phyloP scores from a whole-genome alignment of 2,888 invertebrate species.

The Pseudococcus viburni region DNA sequence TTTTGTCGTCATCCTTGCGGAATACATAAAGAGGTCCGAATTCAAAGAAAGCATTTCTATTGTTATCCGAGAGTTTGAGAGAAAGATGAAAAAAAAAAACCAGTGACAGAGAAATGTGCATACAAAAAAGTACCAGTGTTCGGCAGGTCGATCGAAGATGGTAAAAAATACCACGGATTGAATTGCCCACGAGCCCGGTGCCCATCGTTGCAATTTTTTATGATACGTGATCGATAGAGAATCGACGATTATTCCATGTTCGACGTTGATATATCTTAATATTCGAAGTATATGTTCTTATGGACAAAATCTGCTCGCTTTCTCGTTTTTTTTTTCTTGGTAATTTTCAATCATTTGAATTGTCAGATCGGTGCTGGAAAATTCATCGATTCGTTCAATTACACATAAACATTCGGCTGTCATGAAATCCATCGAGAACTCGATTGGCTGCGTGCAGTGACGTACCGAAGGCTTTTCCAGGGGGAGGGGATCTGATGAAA shows the following conservation, averaged over 20 bases:
- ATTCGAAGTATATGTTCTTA: neutral
- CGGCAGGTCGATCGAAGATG: neutral
- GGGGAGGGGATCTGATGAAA: too few relatives aligned
- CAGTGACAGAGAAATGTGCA: neutral
- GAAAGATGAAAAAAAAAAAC: neutral
- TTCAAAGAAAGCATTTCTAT: slow-evolving; percentile 51
- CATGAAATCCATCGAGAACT: too few relatives aligned
- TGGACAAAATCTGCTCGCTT: neutral
- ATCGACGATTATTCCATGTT: neutral
- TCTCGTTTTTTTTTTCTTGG: too few relatives aligned
- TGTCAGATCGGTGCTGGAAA: neutral
- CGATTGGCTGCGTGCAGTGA: too few relatives aligned
- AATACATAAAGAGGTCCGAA: slow-evolving; percentile 42
- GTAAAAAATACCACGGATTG: neutral
- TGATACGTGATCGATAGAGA: slow-evolving; percentile 26
- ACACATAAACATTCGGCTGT: neutral
- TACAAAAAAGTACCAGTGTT: slow-evolving; percentile 12
- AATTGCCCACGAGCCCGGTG: neutral
- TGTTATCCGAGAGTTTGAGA: neutral
- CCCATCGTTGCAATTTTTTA: slow-evolving; percentile 4
- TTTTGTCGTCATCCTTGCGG: slow-evolving; percentile 52
- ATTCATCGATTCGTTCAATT: neutral
- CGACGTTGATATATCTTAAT: neutral
- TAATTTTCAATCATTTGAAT: neutral
- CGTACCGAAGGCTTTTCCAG: too few relatives aligned